Conservation (phyloP, 2,797 vertebrate species). For the Alectoris magna region DNA sequence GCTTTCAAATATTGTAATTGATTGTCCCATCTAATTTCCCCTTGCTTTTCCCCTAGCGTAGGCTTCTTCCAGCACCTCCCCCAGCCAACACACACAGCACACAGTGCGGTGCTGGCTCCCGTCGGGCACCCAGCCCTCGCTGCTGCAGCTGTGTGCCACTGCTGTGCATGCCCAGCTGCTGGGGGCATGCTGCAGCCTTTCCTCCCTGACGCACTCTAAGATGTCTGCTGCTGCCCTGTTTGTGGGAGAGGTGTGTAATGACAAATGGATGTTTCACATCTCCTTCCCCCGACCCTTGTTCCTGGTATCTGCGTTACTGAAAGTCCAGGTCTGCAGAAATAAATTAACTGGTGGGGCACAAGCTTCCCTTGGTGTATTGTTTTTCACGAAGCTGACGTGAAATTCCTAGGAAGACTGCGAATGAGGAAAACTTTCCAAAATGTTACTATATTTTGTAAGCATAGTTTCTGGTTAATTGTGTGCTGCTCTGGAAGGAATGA, state of each 20-base stretch:
- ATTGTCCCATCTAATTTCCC: constrained; percentile 37
- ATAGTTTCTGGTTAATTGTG: not conserved
- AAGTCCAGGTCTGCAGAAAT: not conserved
- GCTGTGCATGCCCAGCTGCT: fast-evolving
- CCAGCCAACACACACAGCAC: fast-evolving
- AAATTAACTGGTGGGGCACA: not conserved
- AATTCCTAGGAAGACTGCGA: not conserved
- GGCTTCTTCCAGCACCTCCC: not conserved
- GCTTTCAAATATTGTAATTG: constrained; percentile 11
- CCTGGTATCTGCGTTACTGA: not conserved
- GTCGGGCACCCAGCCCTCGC: not conserved
- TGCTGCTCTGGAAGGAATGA: not conserved
- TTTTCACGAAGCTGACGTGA: not conserved
- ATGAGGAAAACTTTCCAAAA: not conserved
- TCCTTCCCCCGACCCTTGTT: constrained; percentile 51
- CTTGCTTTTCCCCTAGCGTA: not conserved
- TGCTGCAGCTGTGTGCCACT: not conserved
- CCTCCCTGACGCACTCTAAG: not conserved
- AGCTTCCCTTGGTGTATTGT: not conserved
- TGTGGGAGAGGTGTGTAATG: not conserved
- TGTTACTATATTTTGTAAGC: not conserved
- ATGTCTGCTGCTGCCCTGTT: not conserved
- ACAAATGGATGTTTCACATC: not conserved
- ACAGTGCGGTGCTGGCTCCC: fast-evolving
- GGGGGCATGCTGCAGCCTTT: not conserved